Base-by-base conservation (phyloP, 2,888 invertebrate genomes). In the Apotomis capreana region DNA sequence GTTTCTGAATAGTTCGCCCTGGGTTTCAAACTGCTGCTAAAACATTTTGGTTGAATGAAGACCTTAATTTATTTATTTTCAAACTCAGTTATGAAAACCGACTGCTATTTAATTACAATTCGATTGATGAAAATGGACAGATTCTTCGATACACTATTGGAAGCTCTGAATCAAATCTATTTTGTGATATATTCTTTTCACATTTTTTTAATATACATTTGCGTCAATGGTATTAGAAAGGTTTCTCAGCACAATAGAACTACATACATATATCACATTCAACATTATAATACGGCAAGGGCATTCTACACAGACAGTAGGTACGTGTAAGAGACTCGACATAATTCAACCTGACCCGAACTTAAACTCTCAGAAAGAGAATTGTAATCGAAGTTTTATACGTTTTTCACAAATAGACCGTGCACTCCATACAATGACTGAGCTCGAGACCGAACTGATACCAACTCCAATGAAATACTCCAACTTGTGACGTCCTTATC, bases 381-480 rank as follows among this genome's bases (percentile, higher is more conserved):
- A 67, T 57, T 65, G 65, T 62, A 57, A 72, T 51, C 61, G 54
- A 67, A 71, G n/a, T 71, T 71, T 71, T 71, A 71, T 57, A 62
- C 61, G 57, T 71, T 71, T 71, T 71, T 71, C 71, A 60, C 62
- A 67, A 71, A 71, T 71, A 63, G 68, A 68, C 57, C 72, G 68
- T 49, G 59, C 67, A 71, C 68, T 71, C 68, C 72, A 72, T 72
- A 72, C 72, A 72, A 63, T 72, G 72, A 72, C 68, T 62, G 70
- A 59, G 65, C 64, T 70, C 54, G 5, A 40, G 40, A 40, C 78
- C 76, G 40, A 87, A 89, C 89, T 88, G 90, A 90, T 90, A 90
- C 84, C 86, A 89, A 90, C 87, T 90, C 86, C 84, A 88, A 84
- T 89, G 89, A 87, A 89, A 88, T 86, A 87, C 85, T 83, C 83